Evolutionary conservation across 2,113 vertebrate genomes (phyloP).

Genomic region (Trematocara nigrifrons): DNA sequence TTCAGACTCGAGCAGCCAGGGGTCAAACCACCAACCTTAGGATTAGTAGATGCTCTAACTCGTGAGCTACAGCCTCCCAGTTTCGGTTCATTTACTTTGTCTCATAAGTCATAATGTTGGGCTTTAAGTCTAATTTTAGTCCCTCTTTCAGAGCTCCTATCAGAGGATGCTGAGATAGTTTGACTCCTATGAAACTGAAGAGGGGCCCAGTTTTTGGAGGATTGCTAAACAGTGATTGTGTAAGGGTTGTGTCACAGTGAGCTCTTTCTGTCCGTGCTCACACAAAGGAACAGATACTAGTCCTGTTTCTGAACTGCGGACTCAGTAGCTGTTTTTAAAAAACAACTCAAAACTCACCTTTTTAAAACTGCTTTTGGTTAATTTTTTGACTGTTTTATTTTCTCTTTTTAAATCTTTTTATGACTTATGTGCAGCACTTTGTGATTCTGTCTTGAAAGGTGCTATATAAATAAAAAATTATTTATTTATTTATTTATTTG

Average conservation of each 20-base stretch:
- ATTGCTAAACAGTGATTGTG: background rate
- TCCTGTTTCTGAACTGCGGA: background rate
- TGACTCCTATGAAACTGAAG: background rate
- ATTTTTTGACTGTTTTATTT: too few relatives aligned
- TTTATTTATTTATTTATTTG: too few relatives aligned
- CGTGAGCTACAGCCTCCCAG: background rate
- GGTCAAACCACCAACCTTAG: background rate
- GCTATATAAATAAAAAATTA: too few relatives aligned
- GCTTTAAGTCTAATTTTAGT: background rate
- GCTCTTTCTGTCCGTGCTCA: background rate
- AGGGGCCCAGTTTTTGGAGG: background rate
- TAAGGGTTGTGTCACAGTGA: background rate
- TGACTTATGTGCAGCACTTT: too few relatives aligned
- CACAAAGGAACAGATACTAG: background rate
- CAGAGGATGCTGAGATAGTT: background rate
- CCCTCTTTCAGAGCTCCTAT: background rate
- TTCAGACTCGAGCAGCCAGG: background rate
- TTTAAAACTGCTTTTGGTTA: too few relatives aligned
- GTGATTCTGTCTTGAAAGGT: too few relatives aligned
- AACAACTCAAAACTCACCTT: too few relatives aligned
- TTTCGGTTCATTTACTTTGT: accelerated
- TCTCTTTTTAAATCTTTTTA: too few relatives aligned
- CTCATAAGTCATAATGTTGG: background rate
- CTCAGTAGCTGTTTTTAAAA: too few relatives aligned
- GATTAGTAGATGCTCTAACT: background rate